These are phyloP conservation scores for Litoditis marina DNA, from an alignment of 2,888 invertebrate genomes.

Conservation along the genomic window DNA sequence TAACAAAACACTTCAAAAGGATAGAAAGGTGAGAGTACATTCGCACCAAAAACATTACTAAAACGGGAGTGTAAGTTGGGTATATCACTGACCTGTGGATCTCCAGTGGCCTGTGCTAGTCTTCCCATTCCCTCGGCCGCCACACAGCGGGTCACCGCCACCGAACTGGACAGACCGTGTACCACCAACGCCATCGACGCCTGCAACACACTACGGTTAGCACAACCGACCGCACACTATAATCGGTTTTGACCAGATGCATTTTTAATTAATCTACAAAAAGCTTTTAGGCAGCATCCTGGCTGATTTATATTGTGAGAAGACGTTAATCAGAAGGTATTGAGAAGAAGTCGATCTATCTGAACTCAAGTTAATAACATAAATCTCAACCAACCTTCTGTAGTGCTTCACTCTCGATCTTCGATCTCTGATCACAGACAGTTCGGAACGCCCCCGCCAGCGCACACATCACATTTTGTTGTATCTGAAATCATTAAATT, in stretches of 20 bases:
- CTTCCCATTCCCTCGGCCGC: slow-evolving; percentile 92
- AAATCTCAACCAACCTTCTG: slow-evolving; percentile 17
- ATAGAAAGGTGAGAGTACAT: too few species aligned
- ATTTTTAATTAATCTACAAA: too few species aligned
- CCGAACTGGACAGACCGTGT: slow-evolving; percentile 65
- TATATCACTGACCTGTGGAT: slow-evolving; percentile 66
- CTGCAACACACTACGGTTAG: neutral
- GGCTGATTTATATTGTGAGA: too few species aligned
- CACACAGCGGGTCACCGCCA: slow-evolving; percentile 80
- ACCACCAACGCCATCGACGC: slow-evolving; percentile 50
- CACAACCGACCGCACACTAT: too few species aligned
- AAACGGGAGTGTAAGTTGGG: neutral
- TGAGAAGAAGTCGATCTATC: too few species aligned
- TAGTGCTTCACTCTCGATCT: slow-evolving; percentile 44
- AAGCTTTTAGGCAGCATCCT: too few species aligned
- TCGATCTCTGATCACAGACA: slow-evolving; percentile 37
- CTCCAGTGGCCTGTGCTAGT: slow-evolving; percentile 83
- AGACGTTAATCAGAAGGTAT: too few species aligned
- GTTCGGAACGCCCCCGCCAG: slow-evolving; percentile 79
- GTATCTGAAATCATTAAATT: slow-evolving; percentile 65
- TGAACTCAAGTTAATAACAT: neutral
- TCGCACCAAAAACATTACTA: too few species aligned
- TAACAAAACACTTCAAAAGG: too few species aligned
- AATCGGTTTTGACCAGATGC: too few species aligned
- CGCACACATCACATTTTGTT: slow-evolving; percentile 93